These are phyloP conservation scores for Idaea straminata DNA, from an alignment of 2,888 invertebrate genomes.

Conservation along the genomic window DNA sequence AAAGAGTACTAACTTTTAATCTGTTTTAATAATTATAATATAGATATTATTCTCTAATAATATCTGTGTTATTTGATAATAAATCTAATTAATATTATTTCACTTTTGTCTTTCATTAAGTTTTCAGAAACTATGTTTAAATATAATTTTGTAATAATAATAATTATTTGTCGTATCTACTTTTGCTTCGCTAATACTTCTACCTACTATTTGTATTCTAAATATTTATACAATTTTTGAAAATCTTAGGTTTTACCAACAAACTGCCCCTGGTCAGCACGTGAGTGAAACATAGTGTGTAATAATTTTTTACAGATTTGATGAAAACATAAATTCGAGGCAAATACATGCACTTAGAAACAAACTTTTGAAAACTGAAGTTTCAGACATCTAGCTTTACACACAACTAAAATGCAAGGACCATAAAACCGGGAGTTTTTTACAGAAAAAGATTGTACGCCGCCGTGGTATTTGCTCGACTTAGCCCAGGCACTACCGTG, in stretches of 20 bases:
- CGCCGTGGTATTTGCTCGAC: too few species aligned
- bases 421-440: too few species aligned
- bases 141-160: constrained; percentile 15
- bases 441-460: too few species aligned
- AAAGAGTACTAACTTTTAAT: not conserved
- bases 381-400: too few species aligned
- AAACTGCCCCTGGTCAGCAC: not conserved
- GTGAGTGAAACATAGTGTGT: too few species aligned
- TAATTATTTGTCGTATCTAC: constrained; percentile 4
- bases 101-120: constrained; percentile 76
- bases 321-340: too few species aligned
- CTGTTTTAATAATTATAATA: not conserved
- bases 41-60: not conserved
- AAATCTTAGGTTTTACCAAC: not conserved
- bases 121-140: constrained; percentile 36
- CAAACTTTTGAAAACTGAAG: too few species aligned
- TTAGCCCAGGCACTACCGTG: too few species aligned
- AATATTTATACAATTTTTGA: not conserved
- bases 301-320: too few species aligned
- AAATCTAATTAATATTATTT: constrained; percentile 61
- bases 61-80: constrained; percentile 13
- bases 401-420: too few species aligned
- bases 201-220: constrained; percentile 3
- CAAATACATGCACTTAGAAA: too few species aligned
- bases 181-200: constrained; percentile 10